Conservation (phyloP, 2,113 vertebrate species). For the Lucifuga dentata region DNA sequence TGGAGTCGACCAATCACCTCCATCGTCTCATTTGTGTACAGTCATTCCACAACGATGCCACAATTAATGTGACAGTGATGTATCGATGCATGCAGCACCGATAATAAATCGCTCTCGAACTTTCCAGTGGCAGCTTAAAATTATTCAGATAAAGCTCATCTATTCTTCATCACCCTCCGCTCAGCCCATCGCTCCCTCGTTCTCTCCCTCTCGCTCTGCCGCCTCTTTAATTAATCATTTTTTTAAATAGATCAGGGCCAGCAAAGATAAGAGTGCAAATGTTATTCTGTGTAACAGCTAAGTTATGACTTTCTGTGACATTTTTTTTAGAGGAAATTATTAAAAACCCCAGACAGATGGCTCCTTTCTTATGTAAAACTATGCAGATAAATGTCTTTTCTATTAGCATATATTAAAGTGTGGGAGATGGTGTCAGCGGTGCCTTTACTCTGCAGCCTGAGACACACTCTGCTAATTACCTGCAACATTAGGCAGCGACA, state of each 20-base stretch:
- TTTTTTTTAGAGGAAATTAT: slow-evolving; percentile 64
- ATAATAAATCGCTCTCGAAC: slow-evolving; percentile 7
- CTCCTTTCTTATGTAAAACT: slow-evolving; percentile 75
- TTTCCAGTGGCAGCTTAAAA: slow-evolving; percentile 14
- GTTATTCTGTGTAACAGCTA: slow-evolving; percentile 64
- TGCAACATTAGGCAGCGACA: slow-evolving; percentile 48
- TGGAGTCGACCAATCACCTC: not conserved
- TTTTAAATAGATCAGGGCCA: slow-evolving; percentile 48
- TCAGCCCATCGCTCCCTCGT: not conserved
- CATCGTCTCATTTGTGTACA: slow-evolving; percentile 1
- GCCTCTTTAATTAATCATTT: slow-evolving; percentile 49
- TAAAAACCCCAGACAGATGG: slow-evolving; percentile 71
- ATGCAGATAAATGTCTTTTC: slow-evolving; percentile 76
- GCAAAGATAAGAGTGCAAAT: slow-evolving; percentile 64
- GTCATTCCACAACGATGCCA: not conserved
- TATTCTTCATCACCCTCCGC: slow-evolving; percentile 21
- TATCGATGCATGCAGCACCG: slow-evolving; percentile 14
- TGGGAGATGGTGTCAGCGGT: slow-evolving; percentile 54
- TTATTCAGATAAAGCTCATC: slow-evolving; percentile 31
- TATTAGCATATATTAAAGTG: slow-evolving; percentile 76
- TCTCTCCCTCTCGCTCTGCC: slow-evolving; percentile 21
- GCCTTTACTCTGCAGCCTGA: slow-evolving; percentile 40
- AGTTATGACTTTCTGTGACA: slow-evolving; percentile 65
- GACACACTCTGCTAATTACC: slow-evolving; percentile 61
- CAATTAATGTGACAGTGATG: slow-evolving; percentile 21